These are phyloP conservation scores for Eumerus sabulonum DNA, from an alignment of 2,888 invertebrate genomes.

Conservation along the genomic window DNA sequence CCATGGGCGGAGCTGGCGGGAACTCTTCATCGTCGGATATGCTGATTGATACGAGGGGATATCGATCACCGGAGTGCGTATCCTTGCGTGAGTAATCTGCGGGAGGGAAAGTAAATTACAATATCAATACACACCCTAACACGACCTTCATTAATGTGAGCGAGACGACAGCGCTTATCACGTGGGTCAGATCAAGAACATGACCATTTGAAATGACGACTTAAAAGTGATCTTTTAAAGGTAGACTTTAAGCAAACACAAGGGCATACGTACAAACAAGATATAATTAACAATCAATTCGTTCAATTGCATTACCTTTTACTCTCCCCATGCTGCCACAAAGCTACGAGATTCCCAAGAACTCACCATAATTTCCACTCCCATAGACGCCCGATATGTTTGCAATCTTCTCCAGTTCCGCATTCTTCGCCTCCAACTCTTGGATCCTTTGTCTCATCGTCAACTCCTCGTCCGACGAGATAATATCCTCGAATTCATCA, in stretches of 20 bases:
- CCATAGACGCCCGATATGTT: slow-evolving; percentile 74
- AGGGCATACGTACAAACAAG: too few species aligned
- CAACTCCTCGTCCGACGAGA: slow-evolving; percentile 78
- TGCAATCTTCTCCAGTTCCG: slow-evolving; percentile 77
- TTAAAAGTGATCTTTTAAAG: too few species aligned
- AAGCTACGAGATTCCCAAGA: too few species aligned
- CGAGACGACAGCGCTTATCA: too few species aligned
- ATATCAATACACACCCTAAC: too few species aligned
- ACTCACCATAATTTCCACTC: slow-evolving; percentile 73
- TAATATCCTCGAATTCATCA: slow-evolving; percentile 77
- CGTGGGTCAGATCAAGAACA: too few species aligned
- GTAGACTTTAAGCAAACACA: too few species aligned
- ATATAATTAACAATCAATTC: too few species aligned
- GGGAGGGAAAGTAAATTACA: not conserved
- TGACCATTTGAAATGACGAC: too few species aligned
- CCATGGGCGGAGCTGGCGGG: slow-evolving; percentile 38
- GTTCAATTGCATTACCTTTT: too few species aligned
- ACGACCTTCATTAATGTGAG: too few species aligned
- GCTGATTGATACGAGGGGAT: slow-evolving; percentile 47
- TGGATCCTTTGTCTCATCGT: slow-evolving; percentile 76
- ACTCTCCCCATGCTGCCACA: too few species aligned
- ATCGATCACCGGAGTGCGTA: slow-evolving; percentile 34
- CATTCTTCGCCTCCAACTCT: slow-evolving; percentile 77
- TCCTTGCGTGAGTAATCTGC: slow-evolving; percentile 46
- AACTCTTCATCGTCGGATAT: slow-evolving; percentile 62